These are phyloP conservation scores for Papilio polytes DNA, from an alignment of 1,140 invertebrate genomes.

Conservation along the genomic window DNA sequence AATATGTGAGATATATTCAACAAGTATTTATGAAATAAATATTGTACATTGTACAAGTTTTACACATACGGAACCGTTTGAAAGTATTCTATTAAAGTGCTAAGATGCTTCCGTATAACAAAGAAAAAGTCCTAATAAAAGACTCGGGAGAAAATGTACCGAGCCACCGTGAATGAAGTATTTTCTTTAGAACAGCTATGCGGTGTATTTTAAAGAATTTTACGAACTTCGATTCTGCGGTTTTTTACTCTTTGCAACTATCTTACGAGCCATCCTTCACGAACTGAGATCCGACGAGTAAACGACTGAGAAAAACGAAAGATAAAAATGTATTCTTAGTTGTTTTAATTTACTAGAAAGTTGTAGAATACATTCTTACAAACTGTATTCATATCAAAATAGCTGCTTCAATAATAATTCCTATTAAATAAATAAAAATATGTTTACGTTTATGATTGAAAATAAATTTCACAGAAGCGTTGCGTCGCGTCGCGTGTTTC, in stretches of 20 bases:
- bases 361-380: too few species aligned
- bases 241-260: conserved; percentile 30
- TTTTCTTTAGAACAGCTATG: conserved; percentile 29
- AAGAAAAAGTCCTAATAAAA: conserved; percentile 31
- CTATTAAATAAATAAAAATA: conserved; percentile 9
- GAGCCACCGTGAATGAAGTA: conserved; percentile 15
- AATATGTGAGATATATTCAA: not conserved
- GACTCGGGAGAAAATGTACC: conserved; percentile 21
- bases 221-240: conserved; percentile 30
- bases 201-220: conserved; percentile 34
- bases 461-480: conserved; percentile 16
- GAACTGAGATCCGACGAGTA: conserved; percentile 7
- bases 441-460: conserved; percentile 8
- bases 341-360: not conserved
- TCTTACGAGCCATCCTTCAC: conserved; percentile 15
- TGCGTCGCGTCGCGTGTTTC: not conserved
- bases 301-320: not conserved
- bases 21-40: not conserved
- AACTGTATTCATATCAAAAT: not conserved
- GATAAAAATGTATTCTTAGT: not conserved
- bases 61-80: conserved; percentile 16
- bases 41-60: not conserved
- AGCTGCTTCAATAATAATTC: not conserved
- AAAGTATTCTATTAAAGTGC: conserved; percentile 26
- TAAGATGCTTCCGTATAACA: conserved; percentile 23